These are phyloP conservation scores for Pachyrhynchus sulphureomaculatus DNA, from an alignment of 1,140 invertebrate species.

Conservation along the genomic window DNA sequence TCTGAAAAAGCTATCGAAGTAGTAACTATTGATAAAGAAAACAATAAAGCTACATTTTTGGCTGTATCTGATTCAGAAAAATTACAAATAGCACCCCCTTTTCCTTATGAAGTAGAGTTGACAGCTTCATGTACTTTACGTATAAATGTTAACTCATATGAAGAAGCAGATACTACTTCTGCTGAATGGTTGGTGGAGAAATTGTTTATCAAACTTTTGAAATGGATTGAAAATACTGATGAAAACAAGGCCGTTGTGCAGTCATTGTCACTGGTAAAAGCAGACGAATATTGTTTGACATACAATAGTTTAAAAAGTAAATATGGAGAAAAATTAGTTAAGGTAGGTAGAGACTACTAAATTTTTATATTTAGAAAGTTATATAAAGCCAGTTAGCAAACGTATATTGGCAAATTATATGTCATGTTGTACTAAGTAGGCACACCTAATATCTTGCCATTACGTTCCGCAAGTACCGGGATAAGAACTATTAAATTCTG, in stretches of 20 bases:
- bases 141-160: slow-evolving; percentile 38
- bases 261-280: slow-evolving; percentile 68
- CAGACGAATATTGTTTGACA: slow-evolving; percentile 68
- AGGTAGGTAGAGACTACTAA: slow-evolving; percentile 52
- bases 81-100: slow-evolving; percentile 37
- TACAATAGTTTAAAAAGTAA: slow-evolving; percentile 79
- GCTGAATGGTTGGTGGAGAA: slow-evolving; percentile 58
- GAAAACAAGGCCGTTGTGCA: slow-evolving; percentile 48
- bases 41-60: slow-evolving; percentile 39
- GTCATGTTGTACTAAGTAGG: no score
- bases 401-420: no score
- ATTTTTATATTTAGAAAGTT: not conserved
- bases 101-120: slow-evolving; percentile 45
- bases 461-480: no score
- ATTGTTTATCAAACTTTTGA: slow-evolving; percentile 65
- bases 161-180: slow-evolving; percentile 47
- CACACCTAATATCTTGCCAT: no score
- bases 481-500: no score
- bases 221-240: slow-evolving; percentile 60
- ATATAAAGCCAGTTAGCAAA: not conserved
- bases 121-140: slow-evolving; percentile 32
- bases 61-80: slow-evolving; percentile 34
- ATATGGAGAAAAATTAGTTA: slow-evolving; percentile 72
- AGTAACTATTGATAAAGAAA: slow-evolving; percentile 44
- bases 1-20: slow-evolving; percentile 44